phyloP scores from a whole-genome alignment of 92 coral and sea anemone genomes.

The Paragorgia papillata region DNA sequence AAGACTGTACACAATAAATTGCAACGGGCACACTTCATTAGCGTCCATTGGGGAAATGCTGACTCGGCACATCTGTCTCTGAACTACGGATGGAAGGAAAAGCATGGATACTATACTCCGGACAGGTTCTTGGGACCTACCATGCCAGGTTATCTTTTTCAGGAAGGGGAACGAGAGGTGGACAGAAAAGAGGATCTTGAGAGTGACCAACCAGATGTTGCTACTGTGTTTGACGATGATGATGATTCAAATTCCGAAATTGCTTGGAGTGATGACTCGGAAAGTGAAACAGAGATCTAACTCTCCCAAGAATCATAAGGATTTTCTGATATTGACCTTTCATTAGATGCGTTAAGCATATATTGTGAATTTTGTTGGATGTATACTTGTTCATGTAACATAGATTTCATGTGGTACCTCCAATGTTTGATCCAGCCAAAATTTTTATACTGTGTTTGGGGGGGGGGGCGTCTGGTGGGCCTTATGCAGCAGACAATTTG shows the following conservation, averaged over 20 bases:
- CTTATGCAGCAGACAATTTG: too few relatives aligned
- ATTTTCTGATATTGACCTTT: too few relatives aligned
- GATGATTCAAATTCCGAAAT: constrained; percentile 19
- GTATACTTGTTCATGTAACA: too few relatives aligned
- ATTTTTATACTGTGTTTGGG: too few relatives aligned
- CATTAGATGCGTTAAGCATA: too few relatives aligned
- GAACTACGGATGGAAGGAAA: constrained; percentile 29
- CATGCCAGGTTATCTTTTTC: not conserved
- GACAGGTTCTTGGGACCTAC: constrained; percentile 16
- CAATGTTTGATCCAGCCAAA: too few relatives aligned
- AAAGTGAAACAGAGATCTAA: too few relatives aligned
- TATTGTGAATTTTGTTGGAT: too few relatives aligned
- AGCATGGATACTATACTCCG: not conserved
- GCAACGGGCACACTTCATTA: constrained; percentile 29
- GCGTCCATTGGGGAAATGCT: constrained; percentile 28
- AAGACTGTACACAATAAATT: constrained; percentile 19
- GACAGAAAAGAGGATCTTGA: not conserved
- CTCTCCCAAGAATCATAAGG: too few relatives aligned
- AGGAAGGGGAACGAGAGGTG: constrained; percentile 13
- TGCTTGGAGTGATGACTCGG: constrained; percentile 33
- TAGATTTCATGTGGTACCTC: too few relatives aligned
- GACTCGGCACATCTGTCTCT: constrained; percentile 21
- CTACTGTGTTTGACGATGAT: not conserved
- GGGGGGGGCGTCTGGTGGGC: too few relatives aligned
- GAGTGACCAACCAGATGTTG: constrained; percentile 17